Evolutionary conservation across 2,113 vertebrate genomes (phyloP).

Genomic region (Oncorhynchus nerka): DNA sequence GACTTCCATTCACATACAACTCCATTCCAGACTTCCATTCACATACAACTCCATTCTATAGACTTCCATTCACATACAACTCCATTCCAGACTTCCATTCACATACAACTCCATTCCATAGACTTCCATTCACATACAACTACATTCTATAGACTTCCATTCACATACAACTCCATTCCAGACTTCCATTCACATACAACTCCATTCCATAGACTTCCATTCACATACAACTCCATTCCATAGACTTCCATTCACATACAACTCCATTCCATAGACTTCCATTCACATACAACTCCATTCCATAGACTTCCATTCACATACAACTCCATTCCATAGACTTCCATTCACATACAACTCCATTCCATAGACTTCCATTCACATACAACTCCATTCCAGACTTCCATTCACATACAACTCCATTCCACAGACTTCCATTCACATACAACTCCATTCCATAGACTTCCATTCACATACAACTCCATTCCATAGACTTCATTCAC

Average conservation of each 20-base stretch:
- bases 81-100: no score
- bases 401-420: not conserved
- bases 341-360: no score
- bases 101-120: not conserved
- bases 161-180: conserved; percentile 9
- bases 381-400: not conserved
- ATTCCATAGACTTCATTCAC: not conserved
- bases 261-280: not conserved
- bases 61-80: not conserved
- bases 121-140: not conserved
- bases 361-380: not conserved
- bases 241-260: not conserved
- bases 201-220: no score
- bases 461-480: conserved; percentile 9
- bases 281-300: conserved; percentile 7
- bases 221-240: not conserved
- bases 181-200: not conserved
- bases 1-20: not conserved
- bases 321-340: not conserved
- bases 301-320: not conserved
- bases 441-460: not conserved
- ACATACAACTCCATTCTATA: conserved; percentile 7
- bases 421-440: not conserved
- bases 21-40: not conserved
- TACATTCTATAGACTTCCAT: not conserved